Evolutionary conservation across 2,888 invertebrate species (phyloP).

Genomic region (Eucera pruinosa): DNA sequence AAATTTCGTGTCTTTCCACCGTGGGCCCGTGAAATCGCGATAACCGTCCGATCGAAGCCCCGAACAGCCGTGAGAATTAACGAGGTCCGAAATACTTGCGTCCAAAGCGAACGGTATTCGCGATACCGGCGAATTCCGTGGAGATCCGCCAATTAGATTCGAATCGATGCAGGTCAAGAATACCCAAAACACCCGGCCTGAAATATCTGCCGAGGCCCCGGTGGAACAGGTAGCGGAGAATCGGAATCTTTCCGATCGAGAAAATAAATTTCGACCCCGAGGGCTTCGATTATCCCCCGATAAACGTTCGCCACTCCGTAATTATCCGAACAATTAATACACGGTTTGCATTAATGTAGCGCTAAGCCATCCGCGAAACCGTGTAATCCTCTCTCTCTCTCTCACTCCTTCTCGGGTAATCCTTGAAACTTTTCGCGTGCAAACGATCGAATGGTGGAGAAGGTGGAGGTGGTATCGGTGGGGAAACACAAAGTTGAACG

Average conservation of each 20-base stretch:
- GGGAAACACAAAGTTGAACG: neutral
- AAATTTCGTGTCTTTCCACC: conserved; percentile 58
- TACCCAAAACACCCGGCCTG: conserved; percentile 43
- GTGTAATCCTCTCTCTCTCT: no score
- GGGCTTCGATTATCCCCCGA: conserved; percentile 43
- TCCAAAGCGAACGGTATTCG: conserved; percentile 70
- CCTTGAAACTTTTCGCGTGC: no score
- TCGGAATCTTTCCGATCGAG: conserved; percentile 26
- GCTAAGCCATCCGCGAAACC: no score
- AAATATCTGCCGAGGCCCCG: conserved; percentile 49
- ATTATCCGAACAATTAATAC: conserved; percentile 19
- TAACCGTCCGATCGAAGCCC: conserved; percentile 58
- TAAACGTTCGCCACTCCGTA: conserved; percentile 20
- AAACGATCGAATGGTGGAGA: no score
- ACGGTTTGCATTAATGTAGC: neutral
- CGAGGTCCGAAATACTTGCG: conserved; percentile 78
- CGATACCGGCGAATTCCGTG: conserved; percentile 56
- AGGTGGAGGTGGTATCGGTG: neutral
- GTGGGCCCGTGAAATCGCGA: conserved; percentile 71
- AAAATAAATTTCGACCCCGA: conserved; percentile 33
- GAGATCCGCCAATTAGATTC: conserved; percentile 70
- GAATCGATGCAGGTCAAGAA: conserved; percentile 68
- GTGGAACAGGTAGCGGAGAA: conserved; percentile 30
- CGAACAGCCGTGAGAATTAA: conserved; percentile 78
- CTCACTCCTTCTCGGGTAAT: no score